Percentiles rank a stretch among this genome's conserved stretches.
Evolutionary conservation across 2,888 invertebrate species (phyloP).

Genomic region (Listrodromus nycthemerus): DNA sequence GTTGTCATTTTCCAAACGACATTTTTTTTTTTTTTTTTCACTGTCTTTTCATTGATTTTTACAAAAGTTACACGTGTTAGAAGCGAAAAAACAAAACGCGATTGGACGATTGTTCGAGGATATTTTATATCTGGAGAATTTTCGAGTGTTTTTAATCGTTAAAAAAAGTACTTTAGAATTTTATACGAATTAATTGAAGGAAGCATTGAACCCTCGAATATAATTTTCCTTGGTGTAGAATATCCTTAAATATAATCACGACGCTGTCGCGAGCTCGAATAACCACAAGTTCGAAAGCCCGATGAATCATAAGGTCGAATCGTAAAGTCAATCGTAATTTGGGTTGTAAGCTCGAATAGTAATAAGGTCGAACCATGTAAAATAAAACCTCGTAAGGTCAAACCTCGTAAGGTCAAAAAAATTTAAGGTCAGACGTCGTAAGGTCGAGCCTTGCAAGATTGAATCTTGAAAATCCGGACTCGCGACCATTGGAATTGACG

Average conservation of each 20-base stretch:
- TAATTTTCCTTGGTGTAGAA: background rate
- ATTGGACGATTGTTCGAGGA: background rate
- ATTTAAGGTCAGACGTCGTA: no score
- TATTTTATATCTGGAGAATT: background rate
- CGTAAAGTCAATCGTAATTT: background rate
- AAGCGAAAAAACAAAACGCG: background rate
- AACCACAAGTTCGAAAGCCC: background rate
- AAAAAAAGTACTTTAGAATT: background rate
- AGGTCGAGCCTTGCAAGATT: no score
- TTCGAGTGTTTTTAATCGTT: background rate
- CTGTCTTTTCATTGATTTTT: constrained; percentile 14
- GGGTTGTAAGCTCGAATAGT: background rate
- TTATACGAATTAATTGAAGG: background rate
- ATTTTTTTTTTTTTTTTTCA: constrained; percentile 7
- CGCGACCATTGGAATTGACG: background rate
- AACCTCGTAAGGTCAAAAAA: no score
- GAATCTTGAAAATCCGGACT: no score
- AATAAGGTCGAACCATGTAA: background rate
- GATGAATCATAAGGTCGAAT: background rate
- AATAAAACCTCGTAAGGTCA: background rate
- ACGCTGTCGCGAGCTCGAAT: background rate
- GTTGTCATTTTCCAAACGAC: background rate
- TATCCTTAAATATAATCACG: background rate
- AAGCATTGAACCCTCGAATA: background rate
- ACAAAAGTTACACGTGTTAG: background rate